Conservation (phyloP, 2,113 vertebrate genomes). For the Nettapus auritus region DNA sequence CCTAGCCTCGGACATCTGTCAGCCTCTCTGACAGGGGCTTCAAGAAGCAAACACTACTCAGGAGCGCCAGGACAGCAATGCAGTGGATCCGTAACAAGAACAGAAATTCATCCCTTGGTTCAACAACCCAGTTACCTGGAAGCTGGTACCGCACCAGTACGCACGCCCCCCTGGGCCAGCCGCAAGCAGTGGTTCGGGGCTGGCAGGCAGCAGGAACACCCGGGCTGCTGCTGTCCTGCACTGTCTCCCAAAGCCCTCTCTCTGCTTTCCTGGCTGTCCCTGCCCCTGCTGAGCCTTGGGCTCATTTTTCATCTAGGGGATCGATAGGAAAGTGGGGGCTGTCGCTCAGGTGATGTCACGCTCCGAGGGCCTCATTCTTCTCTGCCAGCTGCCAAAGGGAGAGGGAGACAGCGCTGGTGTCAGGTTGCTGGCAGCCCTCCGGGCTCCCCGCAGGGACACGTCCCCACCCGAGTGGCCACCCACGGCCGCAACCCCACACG, state of each 20-base stretch:
- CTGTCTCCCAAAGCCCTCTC: not conserved
- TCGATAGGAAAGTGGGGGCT: constrained; percentile 73
- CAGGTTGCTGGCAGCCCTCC: constrained; percentile 18
- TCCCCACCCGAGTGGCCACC: not conserved
- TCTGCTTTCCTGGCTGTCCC: not conserved
- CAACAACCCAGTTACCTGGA: not conserved
- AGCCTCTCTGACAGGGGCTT: not conserved
- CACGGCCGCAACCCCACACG: not conserved
- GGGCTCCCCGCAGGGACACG: not conserved
- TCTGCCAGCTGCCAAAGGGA: not conserved
- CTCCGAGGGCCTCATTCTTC: constrained; percentile 28
- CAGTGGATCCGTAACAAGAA: not conserved
- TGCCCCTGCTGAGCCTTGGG: constrained; percentile 53
- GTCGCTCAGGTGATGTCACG: constrained; percentile 58
- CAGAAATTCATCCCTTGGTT: not conserved
- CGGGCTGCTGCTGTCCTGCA: not conserved
- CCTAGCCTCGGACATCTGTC: not conserved
- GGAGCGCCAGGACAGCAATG: accelerated
- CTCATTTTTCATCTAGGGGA: constrained; percentile 80
- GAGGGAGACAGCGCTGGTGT: not conserved
- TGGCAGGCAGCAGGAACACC: not conserved
- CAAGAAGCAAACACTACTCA: accelerated
- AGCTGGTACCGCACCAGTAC: not conserved
- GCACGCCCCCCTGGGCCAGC: not conserved
- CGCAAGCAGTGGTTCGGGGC: not conserved